These are phyloP conservation scores for Jacana jacana DNA, from an alignment of 2,113 vertebrate species.

Conservation along the genomic window DNA sequence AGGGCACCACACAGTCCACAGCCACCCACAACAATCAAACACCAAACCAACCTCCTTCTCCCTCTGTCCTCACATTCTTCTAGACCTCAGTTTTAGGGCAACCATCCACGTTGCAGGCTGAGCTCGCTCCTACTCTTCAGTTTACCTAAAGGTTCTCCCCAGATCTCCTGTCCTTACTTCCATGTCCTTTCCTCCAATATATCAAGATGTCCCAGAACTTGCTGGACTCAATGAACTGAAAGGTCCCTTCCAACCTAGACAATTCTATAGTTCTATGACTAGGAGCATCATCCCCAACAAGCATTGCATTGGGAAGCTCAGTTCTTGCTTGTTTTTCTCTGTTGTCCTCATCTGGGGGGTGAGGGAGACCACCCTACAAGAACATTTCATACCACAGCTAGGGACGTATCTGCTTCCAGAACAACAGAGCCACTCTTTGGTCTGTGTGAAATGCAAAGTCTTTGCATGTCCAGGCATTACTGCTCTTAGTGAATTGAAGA, in stretches of 20 bases:
- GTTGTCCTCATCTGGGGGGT: neutral
- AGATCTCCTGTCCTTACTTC: neutral
- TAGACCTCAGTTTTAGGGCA: neutral
- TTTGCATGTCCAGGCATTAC: neutral
- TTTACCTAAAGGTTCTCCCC: no score
- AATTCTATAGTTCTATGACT: no score
- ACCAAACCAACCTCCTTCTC: neutral
- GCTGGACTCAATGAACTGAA: neutral
- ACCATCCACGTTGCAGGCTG: neutral
- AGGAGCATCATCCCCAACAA: fast-evolving
- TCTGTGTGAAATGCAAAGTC: neutral
- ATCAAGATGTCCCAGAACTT: neutral
- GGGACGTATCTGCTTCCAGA: neutral
- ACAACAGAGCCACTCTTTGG: neutral
- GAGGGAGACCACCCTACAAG: neutral
- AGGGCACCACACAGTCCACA: neutral
- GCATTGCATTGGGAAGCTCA: fast-evolving
- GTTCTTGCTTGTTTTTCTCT: neutral
- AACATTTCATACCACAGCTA: neutral
- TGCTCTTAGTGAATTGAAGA: neutral
- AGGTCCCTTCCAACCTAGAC: no score
- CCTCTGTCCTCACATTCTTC: neutral
- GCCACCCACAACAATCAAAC: neutral
- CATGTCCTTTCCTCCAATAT: neutral
- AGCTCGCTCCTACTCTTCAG: neutral